These are phyloP conservation scores for Dioctria linearis DNA, from an alignment of 2,888 invertebrate genomes.

Conservation along the genomic window DNA sequence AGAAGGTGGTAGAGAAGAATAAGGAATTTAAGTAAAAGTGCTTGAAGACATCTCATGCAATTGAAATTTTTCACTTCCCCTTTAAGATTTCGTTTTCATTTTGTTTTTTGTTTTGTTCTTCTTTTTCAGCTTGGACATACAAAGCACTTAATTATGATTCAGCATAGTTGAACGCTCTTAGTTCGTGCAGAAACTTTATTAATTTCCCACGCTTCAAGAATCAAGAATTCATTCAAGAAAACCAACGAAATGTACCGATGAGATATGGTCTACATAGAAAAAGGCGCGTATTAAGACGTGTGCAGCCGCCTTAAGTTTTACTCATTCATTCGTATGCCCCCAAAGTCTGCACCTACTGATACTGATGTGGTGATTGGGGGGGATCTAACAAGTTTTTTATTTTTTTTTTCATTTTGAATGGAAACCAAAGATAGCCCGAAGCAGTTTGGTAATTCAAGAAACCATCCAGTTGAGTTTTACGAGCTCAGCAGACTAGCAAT, in stretches of 20 bases:
- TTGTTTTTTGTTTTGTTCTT: no score
- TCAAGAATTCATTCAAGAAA: constrained; percentile 23
- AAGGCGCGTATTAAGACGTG: background rate
- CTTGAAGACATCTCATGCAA: no score
- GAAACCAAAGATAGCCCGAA: constrained; percentile 20
- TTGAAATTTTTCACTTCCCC: no score
- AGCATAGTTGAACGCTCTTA: background rate
- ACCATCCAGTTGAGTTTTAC: constrained; percentile 6
- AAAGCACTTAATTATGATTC: no score
- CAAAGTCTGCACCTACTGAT: background rate
- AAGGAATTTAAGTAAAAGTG: no score
- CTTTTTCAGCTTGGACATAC: no score
- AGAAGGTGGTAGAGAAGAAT: no score
- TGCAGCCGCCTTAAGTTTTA: background rate
- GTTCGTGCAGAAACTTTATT: constrained; percentile 12
- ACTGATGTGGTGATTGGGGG: background rate
- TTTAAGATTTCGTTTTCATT: no score
- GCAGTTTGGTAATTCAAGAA: constrained; percentile 11
- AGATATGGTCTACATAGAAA: background rate
- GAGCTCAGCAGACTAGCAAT: constrained; percentile 25
- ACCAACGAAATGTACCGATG: background rate
- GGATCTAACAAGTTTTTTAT: constrained; percentile 13
- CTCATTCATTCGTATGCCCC: background rate
- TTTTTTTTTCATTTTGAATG: constrained; percentile 7
- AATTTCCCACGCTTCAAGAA: constrained; percentile 17